phyloP scores from a whole-genome alignment of 2,113 vertebrate genomes.

The Saguinus midas region DNA sequence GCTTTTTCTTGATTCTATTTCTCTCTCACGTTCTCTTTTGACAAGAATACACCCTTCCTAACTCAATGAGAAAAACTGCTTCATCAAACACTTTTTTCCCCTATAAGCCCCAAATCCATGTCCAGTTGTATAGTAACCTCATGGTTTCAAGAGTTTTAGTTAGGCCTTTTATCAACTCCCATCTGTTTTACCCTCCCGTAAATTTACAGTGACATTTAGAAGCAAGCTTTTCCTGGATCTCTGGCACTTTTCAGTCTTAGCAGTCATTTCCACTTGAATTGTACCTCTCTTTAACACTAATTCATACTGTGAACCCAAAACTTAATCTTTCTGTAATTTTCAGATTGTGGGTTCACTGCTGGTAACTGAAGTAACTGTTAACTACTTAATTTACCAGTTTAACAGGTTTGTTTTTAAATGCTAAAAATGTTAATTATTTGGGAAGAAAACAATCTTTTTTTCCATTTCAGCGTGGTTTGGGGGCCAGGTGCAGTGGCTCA shows the following conservation, averaged over 20 bases:
- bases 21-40: not conserved
- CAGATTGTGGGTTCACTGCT: not conserved
- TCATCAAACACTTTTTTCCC: not conserved
- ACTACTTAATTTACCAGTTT: not conserved
- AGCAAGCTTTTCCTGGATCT: not conserved
- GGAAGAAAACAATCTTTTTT: not conserved
- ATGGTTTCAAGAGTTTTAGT: not conserved
- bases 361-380: not conserved
- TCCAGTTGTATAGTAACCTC: not conserved
- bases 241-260: not conserved
- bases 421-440: not conserved
- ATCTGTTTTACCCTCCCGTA: not conserved
- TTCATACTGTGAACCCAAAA: conserved; percentile 35
- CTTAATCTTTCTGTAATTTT: conserved; percentile 21
- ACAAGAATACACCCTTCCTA: not conserved
- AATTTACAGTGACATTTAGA: not conserved
- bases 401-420: no score
- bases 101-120: not conserved
- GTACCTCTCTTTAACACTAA: conserved; percentile 42
- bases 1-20: not conserved
- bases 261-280: not conserved
- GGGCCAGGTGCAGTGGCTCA: no score
- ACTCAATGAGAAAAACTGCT: not conserved
- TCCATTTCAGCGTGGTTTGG: not conserved
- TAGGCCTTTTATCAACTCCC: not conserved